Base-by-base conservation (phyloP, 2,113 vertebrate species). In the Vidua macroura region DNA sequence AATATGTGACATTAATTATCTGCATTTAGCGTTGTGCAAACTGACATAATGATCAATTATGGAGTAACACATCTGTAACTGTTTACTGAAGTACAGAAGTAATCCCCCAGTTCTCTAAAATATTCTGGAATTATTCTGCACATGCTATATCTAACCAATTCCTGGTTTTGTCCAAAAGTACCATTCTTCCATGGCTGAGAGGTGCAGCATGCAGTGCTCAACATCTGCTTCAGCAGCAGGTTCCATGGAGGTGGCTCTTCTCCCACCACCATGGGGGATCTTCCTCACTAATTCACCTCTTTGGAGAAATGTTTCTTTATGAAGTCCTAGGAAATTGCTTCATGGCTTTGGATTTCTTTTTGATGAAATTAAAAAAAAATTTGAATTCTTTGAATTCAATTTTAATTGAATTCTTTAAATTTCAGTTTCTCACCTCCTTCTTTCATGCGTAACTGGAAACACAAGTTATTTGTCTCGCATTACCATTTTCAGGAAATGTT, bases 1-100 rank as follows among this genome's bases (percentile, higher is more conserved):
- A 53, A 15, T 43, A 52, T 33, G 59, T 88, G 90, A 90, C 58
- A 70, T 58, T 86, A 74, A 86, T 84, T 83, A 76, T 53, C 49
- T 91, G n/a, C 62, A 85, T 77, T 64, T 90, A 67, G 43, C 43
- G 28, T 35, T 41, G 55, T 92, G 56, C 64, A 74, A 80, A 55
- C 33, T 75, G 87, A 63, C 51, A 59, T 43, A 77, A 70, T 9
- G n/a, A 86, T 67, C 44, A 56, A 3, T 79, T 72, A 72, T 10
- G 13, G 51, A 51, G 31, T 73, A 87, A 76, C 39, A 41, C 27
- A 68, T 46, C 55, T 35, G n/a, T 33, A 52, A 72, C 63, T 66
- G 51, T 58, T 93, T 53, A 37, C 21, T 52, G 18, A 78, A 30
- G 19, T 24, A 67, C 37, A 58, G 63, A 86, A 84, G 15, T 24